Evolutionary conservation across 2,888 invertebrate species (phyloP), one percentile per base, ranked within the genome.

Genomic region (Acanthosoma haemorrhoidale): DNA sequence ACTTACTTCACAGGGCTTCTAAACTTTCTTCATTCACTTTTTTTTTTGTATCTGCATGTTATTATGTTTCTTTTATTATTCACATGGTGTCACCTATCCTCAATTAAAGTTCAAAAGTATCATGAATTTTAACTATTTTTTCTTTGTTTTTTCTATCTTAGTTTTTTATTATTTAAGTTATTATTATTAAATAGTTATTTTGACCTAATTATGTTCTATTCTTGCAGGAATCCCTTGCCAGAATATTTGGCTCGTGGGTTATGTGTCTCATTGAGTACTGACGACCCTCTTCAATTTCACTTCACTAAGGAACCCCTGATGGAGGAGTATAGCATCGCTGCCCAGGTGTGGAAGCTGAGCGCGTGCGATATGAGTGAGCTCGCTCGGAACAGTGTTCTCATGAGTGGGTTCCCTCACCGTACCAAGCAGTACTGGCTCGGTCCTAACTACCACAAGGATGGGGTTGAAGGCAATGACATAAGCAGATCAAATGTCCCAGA

Each of bases 281-380:
- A 99, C 80, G 99, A 99, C 82, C 99, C 99, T 1, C 83, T 99
- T 75, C 98, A 98, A 83, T 99, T 99, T 82, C 99, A 99, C 83
- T 99, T 98, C 80, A 99, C 99, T 71, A 99, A 98, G 86, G 92
- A 99, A 84, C 96, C 99, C 6, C 82, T 99, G 77, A 99, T 99
- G 98, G 98, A 99, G 80, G 99, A 99, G 81, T 99, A 97, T 84
- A 96, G 95, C 78, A 99, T 99, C 81, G 98, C 99, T 3, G 94
- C 98, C 0, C 98, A 99, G 81, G 97, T 98, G 72, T 99, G 97
- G 97, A 99, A 99, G 82, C 84, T 99, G 29, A 96, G 94, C 80
- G 92, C 94, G 68, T 96, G 96, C 79, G 98, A 99, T 81, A 98
- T 98, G 97, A 96, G 96, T 80, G 99, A 99, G 81, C 84, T 99